Base-by-base conservation (phyloP, 2,113 vertebrate genomes). In the Mesocricetus auratus region DNA sequence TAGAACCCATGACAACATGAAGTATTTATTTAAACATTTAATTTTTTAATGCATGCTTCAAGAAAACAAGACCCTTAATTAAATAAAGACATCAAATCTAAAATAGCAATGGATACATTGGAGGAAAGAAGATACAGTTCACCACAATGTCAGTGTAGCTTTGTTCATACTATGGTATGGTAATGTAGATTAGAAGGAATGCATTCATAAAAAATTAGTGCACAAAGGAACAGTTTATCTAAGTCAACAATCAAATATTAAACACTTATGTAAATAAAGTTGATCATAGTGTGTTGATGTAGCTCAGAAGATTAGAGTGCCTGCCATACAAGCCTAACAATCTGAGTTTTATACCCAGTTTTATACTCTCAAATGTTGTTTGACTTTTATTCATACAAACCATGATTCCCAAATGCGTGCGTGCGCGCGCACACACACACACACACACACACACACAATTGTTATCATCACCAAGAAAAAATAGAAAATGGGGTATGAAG, bases 401-500 rank as follows among this genome's bases (percentile, higher is more conserved):
- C 15, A 19, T 17, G 29, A 56, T 31, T 36, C 31, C 31, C 31
- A 22, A 11, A 21, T 8, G 39, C n/a, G 39, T 3, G 16, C 19
- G 3, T 31, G 9, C 7, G 0, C 7, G 21, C 7, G 5, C 7
- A 19, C 17, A 33, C 17, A 9, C 47, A 50, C 29, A 33, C 31
- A 16, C 29, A 66, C 64, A 66, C 64, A 68, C 69, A 71, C 36
- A 17, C 36, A 71, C 68, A 12, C 50, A 53, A 53, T 53, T 53
- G 50, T 12, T 53, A 79, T 56, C 19, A 36, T 36, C 47, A 56
- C 22, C 50, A 79, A 66, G n/a, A 45, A 86, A 47, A 82, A 31
- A 6, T 47, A 68, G 62, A 86, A 13, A 47, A 86, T 31, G 17
- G 2, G 29, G 26, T 33, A 66, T 66, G 47, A 66, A 33, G 31